Evolutionary conservation across 2,888 invertebrate species (phyloP).

Genomic region (Pecten maximus): DNA sequence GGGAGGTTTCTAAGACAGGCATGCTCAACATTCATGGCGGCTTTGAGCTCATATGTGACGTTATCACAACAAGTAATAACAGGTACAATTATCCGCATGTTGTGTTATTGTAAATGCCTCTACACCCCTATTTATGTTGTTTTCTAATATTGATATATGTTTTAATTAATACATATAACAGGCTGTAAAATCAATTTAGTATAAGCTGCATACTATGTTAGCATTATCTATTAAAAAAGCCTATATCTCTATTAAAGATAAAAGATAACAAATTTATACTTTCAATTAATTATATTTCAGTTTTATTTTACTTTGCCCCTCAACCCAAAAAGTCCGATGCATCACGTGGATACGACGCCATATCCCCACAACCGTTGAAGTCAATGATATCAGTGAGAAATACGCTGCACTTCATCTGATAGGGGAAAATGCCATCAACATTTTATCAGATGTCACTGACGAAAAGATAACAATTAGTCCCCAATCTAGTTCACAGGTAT

Average conservation of each 20-base stretch:
- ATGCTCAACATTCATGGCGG: constrained; percentile 98
- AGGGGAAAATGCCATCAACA: not conserved
- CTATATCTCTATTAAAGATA: too few species aligned
- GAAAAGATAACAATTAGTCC: not conserved
- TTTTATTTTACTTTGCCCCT: constrained; percentile 99
- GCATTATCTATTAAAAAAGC: too few species aligned
- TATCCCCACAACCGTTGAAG: constrained; percentile 84
- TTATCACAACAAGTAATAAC: constrained; percentile 93
- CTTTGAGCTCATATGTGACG: constrained; percentile 98
- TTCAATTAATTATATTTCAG: constrained; percentile 84
- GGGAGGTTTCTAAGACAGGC: constrained; percentile 97
- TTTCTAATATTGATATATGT: too few species aligned
- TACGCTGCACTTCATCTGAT: not conserved
- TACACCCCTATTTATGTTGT: too few species aligned
- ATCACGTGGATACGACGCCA: constrained; percentile 93
- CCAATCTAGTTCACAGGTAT: not conserved
- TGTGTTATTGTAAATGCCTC: too few species aligned
- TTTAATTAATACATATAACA: too few species aligned
- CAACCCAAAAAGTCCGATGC: constrained; percentile 97
- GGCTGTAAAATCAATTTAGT: too few species aligned
- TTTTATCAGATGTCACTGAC: not conserved
- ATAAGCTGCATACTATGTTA: too few species aligned
- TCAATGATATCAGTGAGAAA: not conserved
- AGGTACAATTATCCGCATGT: constrained; percentile 87
- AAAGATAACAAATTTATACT: not conserved